A percentile compares a stretch with the other conserved stretches of the same genome.
Conservation (phyloP, 2,888 invertebrate genomes). For the Hypolimnas misippus region DNA sequence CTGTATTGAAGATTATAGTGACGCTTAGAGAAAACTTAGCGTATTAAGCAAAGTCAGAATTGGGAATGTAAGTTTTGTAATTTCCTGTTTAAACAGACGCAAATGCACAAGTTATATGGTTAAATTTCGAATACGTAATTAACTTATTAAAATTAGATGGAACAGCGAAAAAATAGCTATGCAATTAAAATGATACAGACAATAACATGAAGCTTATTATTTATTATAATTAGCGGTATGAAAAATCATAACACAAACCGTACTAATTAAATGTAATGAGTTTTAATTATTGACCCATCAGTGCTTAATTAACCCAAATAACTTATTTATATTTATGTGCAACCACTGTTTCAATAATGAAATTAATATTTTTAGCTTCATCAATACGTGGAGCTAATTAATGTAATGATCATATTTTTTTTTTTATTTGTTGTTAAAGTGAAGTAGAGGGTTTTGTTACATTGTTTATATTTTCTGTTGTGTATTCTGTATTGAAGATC, state of each 20-base stretch:
- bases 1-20: too few relatives aligned
- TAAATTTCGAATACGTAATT: too few relatives aligned
- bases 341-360: constrained; percentile 16
- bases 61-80: not conserved
- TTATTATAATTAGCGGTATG: constrained; percentile 34
- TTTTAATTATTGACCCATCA: constrained; percentile 26
- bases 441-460: not conserved
- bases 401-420: not conserved
- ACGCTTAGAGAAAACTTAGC: not conserved
- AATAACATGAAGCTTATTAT: constrained; percentile 17
- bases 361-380: constrained; percentile 9
- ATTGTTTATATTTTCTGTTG: not conserved
- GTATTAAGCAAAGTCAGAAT: not conserved
- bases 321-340: constrained; percentile 28
- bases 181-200: not conserved
- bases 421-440: not conserved
- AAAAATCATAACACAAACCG: constrained; percentile 23
- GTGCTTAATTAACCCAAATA: constrained; percentile 35
- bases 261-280: constrained; percentile 27
- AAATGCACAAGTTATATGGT: not conserved
- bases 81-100: not conserved
- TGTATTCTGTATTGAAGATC: not conserved
- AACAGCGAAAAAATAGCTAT: not conserved
- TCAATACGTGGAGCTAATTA: not conserved
- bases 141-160: not conserved